Conservation (phyloP, 2,797 vertebrate genomes). For the Eutrigla gurnardus region DNA sequence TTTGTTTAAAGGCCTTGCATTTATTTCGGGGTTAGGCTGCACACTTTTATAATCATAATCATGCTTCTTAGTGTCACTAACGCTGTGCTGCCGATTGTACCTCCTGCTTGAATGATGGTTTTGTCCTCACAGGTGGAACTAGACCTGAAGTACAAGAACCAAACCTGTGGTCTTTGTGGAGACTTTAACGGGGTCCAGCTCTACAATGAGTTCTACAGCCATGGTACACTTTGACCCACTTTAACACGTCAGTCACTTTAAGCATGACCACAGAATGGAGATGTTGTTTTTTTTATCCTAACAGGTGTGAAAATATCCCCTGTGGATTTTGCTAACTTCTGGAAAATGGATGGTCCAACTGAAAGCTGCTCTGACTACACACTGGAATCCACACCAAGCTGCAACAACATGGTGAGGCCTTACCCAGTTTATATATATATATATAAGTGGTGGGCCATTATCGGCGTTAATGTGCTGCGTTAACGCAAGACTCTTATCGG, state of each 20-base stretch:
- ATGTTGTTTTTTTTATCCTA: neutral
- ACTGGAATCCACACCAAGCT: slow-evolving; percentile 57
- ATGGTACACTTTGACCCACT: slow-evolving; percentile 73
- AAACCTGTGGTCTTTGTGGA: slow-evolving; percentile 90
- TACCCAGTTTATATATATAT: neutral
- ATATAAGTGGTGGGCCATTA: no score
- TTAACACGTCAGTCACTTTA: neutral
- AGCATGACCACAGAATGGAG: neutral
- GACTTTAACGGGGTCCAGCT: slow-evolving; percentile 85
- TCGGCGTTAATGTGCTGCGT: no score
- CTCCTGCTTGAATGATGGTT: neutral
- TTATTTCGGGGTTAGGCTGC: neutral
- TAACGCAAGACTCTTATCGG: no score
- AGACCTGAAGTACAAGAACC: slow-evolving; percentile 84
- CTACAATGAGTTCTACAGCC: slow-evolving; percentile 84
- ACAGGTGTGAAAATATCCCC: slow-evolving; percentile 81
- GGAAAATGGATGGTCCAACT: slow-evolving; percentile 89
- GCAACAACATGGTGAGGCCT: slow-evolving; percentile 67
- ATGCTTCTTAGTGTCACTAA: neutral
- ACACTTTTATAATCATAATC: neutral
- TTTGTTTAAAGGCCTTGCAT: neutral
- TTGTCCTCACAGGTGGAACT: slow-evolving; percentile 86
- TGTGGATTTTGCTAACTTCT: slow-evolving; percentile 83
- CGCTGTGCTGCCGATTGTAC: neutral
- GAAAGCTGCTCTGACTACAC: slow-evolving; percentile 86